Conservation (phyloP, 2,113 vertebrate genomes). For the Thinocorus orbignyianus region DNA sequence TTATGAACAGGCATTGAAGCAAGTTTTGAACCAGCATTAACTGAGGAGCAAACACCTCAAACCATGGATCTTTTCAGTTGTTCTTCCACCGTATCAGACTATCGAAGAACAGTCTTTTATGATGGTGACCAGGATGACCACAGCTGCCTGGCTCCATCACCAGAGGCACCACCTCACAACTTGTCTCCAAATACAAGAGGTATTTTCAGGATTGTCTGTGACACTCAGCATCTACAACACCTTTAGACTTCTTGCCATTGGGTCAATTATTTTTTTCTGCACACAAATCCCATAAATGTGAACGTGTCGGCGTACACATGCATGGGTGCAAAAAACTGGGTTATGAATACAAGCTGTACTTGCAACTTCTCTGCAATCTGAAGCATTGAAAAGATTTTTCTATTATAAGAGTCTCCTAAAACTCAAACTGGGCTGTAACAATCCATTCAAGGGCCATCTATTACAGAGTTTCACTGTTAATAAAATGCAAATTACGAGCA, state of each 20-base stretch:
- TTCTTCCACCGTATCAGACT: neutral
- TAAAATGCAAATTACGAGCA: neutral
- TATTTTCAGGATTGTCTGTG: neutral
- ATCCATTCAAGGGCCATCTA: neutral
- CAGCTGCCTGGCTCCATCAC: neutral
- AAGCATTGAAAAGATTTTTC: neutral
- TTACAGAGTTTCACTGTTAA: neutral
- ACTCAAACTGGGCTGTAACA: neutral
- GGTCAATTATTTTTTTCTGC: neutral
- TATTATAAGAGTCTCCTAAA: neutral
- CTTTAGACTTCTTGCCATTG: neutral
- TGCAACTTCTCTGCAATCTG: neutral
- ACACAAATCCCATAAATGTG: neutral
- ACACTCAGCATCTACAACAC: neutral
- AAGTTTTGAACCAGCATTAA: neutral
- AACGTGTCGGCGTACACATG: accelerated
- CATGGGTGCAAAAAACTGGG: neutral
- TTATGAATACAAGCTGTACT: neutral
- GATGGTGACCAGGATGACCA: neutral
- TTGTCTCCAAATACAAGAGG: neutral
- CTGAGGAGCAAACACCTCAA: neutral
- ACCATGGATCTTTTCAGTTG: neutral
- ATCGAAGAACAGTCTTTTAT: neutral
- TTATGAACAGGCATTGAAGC: neutral
- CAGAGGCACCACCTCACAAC: neutral